Evolutionary conservation across 92 coral and sea anemone species (phyloP).

Genomic region (Palythoa heliodiscus): DNA sequence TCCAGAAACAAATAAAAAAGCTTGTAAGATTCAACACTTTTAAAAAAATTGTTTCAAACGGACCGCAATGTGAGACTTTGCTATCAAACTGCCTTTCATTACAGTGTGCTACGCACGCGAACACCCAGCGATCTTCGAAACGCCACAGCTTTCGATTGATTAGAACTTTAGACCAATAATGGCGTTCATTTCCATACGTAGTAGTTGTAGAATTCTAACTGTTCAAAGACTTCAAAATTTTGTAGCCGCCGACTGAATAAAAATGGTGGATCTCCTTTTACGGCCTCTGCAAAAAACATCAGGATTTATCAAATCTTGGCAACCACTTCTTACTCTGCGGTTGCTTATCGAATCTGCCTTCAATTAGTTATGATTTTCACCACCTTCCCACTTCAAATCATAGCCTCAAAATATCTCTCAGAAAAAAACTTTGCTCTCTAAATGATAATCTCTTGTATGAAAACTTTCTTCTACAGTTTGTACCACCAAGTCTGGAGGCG

Average conservation of each 20-base stretch:
- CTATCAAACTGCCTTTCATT: neutral
- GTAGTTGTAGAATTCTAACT: neutral
- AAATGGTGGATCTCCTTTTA: neutral
- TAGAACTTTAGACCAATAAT: neutral
- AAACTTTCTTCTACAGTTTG: neutral
- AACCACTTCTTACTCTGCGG: slow-evolving; percentile 15
- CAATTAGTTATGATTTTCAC: neutral
- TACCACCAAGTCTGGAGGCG: neutral
- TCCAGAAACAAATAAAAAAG: neutral
- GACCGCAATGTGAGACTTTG: neutral
- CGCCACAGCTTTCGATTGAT: no score
- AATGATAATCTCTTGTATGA: no score
- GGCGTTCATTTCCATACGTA: neutral
- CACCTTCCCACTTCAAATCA: neutral
- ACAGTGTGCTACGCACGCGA: neutral
- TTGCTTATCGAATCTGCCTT: slow-evolving; percentile 6
- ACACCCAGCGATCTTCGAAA: neutral
- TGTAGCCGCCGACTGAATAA: neutral
- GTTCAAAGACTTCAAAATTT: neutral
- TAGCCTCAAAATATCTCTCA: neutral
- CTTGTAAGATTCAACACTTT: neutral
- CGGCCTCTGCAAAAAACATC: neutral
- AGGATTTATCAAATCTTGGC: slow-evolving; percentile 1
- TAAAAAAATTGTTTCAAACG: neutral
- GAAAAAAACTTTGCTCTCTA: neutral